Percentiles rank a stretch among this genome's conserved stretches.
These are phyloP conservation scores for Congeria kusceri DNA, from an alignment of 2,888 invertebrate genomes.

Conservation along the genomic window DNA sequence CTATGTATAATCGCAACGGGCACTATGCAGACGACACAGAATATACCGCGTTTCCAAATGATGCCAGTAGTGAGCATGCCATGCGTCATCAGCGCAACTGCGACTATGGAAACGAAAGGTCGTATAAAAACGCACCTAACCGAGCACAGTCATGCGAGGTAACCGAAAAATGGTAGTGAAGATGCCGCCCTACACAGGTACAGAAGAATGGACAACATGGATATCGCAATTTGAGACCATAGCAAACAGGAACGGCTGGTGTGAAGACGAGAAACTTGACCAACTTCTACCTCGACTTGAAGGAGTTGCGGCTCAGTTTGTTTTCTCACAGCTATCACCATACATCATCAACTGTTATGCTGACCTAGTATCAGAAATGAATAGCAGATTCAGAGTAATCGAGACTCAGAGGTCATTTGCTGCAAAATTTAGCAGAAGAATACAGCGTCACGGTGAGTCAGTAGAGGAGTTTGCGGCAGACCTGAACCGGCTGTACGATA, in stretches of 20 bases:
- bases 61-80: no score
- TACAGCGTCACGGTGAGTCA: slow-evolving; percentile 22
- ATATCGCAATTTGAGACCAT: slow-evolving; percentile 34
- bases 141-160: no score
- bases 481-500: no score
- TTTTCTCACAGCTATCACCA: slow-evolving; percentile 30
- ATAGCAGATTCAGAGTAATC: slow-evolving; percentile 37
- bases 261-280: slow-evolving; percentile 19
- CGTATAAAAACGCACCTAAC: no score
- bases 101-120: no score
- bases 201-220: slow-evolving; percentile 47
- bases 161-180: no score
- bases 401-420: slow-evolving; percentile 45
- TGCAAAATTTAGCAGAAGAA: slow-evolving; percentile 41
- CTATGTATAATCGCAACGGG: no score
- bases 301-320: slow-evolving; percentile 47
- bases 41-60: no score
- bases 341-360: slow-evolving; percentile 12
- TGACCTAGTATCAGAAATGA: slow-evolving; percentile 28
- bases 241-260: slow-evolving; percentile 20
- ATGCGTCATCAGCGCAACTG: no score
- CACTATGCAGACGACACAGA: no score
- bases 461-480: slow-evolving; percentile 52
- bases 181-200: slow-evolving; percentile 31
- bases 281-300: slow-evolving; percentile 39